Evolutionary conservation across 2,888 invertebrate genomes (phyloP), one percentile per base, ranked within the genome.

Genomic region (Drosophila suboccidentalis): DNA sequence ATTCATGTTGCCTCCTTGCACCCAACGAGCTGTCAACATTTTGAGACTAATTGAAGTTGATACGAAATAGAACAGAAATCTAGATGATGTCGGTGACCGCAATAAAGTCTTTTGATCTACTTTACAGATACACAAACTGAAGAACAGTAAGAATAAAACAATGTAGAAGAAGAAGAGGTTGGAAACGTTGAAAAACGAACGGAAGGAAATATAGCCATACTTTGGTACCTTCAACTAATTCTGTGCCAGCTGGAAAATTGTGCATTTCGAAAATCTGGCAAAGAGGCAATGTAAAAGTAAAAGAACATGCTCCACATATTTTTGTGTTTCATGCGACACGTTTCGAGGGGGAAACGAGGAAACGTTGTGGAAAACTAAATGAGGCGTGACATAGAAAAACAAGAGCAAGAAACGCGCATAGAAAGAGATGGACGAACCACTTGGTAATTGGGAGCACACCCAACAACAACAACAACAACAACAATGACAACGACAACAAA

Each of bases 321-420:
- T 17, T 55, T 19, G 17, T 55, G 17, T 55, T 70, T 41, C 41
- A 22, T 54, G 58, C 58, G 73, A 64, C 74, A 65, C 50, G 53
- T 19, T 54, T 29, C 4, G 17, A n/a, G 15, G 46, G n/a, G 38
- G 13, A 6, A 17, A 78, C 78, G 83, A 13, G 36, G 13, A 6
- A 17, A 78, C 78, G 83, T 71, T 89, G 84, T 75, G 87, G 78
- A 87, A 89, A 89, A 73, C 89, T 86, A 84, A 84, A 84, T 84
- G 83, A 84, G 89, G 89, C 83, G 78, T 84, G 89, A 89, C 83
- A 84, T 73, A 65, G 88, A 83, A 86, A 81, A 71, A 68, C 70
- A 78, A 53, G 68, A 63, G 60, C 73, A 47, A 36, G 59, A 69
- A 77, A 53, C 66, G 59, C 74, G 68, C 51, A 55, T 32, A 54